Conservation (phyloP, 2,888 invertebrate genomes). For the Macropis europaea region DNA sequence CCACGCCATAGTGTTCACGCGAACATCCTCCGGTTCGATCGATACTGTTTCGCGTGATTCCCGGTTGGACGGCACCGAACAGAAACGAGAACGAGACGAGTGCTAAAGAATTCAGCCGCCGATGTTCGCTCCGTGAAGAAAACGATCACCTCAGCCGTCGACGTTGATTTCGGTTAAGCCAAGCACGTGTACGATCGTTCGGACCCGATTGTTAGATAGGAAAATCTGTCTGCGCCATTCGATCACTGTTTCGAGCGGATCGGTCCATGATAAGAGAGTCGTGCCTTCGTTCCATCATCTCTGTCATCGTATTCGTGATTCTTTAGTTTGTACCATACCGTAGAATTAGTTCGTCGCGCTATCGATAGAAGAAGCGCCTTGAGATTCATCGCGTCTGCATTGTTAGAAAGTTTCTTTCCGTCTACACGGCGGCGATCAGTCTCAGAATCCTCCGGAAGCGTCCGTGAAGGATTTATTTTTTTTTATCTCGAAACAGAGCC, state of each 20-base stretch:
- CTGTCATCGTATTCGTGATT: background rate
- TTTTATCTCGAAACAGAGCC: too few relatives aligned
- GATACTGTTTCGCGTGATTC: conserved; percentile 11
- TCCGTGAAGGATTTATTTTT: too few relatives aligned
- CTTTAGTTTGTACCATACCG: conserved; percentile 34
- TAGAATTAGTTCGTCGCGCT: conserved; percentile 20
- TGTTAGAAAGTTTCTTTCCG: too few relatives aligned
- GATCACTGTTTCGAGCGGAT: background rate
- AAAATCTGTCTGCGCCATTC: conserved; percentile 24
- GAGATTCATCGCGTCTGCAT: too few relatives aligned
- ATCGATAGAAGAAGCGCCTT: too few relatives aligned
- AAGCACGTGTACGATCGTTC: conserved; percentile 8
- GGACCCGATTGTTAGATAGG: conserved; percentile 36
- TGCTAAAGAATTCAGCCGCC: too few relatives aligned
- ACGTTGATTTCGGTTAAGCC: conserved; percentile 3
- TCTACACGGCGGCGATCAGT: too few relatives aligned
- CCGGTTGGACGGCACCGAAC: background rate
- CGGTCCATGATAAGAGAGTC: conserved; percentile 31
- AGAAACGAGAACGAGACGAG: background rate
- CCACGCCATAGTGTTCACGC: conserved; percentile 53
- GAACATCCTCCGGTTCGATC: conserved; percentile 3
- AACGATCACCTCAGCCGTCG: conserved; percentile 9
- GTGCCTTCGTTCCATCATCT: conserved; percentile 44
- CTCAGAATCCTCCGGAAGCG: too few relatives aligned
- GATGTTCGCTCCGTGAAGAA: too few relatives aligned